A percentile compares a stretch with the other conserved stretches of the same genome.
Conservation (phyloP, 1,140 invertebrate genomes). For the Sycophaga agraensis region DNA sequence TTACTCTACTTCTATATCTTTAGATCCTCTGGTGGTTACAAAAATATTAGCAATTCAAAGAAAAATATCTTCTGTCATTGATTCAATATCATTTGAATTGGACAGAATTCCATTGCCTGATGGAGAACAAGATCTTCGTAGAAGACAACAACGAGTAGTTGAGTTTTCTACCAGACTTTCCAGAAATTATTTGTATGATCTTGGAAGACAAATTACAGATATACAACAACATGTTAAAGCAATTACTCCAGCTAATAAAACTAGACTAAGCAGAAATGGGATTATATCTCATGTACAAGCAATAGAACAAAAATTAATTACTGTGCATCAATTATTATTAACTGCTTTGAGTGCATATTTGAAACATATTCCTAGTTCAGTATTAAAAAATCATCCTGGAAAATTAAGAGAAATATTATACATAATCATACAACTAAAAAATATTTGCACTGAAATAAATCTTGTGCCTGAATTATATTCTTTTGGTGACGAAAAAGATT, state of each 20-base stretch:
- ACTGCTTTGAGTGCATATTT: constrained; percentile 50
- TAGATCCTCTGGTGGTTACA: constrained; percentile 40
- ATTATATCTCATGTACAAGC: constrained; percentile 45
- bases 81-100: constrained; percentile 49
- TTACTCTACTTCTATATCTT: constrained; percentile 29
- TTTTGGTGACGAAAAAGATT: constrained; percentile 42
- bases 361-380: constrained; percentile 51
- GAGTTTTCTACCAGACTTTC: constrained; percentile 54
- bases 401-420: constrained; percentile 50
- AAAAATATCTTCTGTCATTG: constrained; percentile 46
- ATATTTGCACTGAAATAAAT: constrained; percentile 46
- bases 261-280: constrained; percentile 36
- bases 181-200: constrained; percentile 54
- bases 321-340: constrained; percentile 48
- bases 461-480: constrained; percentile 44
- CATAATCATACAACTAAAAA: constrained; percentile 43
- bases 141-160: constrained; percentile 46
- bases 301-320: constrained; percentile 49
- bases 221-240: constrained; percentile 43
- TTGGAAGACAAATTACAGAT: constrained; percentile 46
- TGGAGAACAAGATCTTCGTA: constrained; percentile 48
- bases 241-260: constrained; percentile 33
- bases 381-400: constrained; percentile 45
- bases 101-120: constrained; percentile 50
- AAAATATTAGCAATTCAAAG: constrained; percentile 47